Evolutionary conservation across 2,888 invertebrate species (phyloP), one percentile per base, ranked within the genome.

Genomic region (Eristalis pertinax): DNA sequence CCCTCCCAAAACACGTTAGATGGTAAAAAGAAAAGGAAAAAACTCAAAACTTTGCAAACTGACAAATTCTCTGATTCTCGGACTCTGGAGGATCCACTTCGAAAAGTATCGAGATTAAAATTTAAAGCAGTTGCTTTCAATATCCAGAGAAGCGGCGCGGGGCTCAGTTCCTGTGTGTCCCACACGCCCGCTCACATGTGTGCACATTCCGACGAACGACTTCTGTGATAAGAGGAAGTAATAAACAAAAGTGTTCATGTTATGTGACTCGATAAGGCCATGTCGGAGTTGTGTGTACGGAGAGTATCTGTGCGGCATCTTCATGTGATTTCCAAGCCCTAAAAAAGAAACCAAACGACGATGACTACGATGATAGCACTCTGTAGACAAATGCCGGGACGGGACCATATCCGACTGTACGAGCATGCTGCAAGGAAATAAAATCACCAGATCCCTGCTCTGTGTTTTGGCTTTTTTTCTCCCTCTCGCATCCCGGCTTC

Each of bases 191-290:
- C 19, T 2, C 35, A 26, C 38, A 58, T 24, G 26, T 58, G 4
- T 62, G 32, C 43, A 35, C 68, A 63, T 62, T 15, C 50, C 56
- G 58, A 24, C 69, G 29, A 64, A 69, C 69, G 4, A 56, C 35
- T 38, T 35, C 64, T 50, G 50, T 62, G 70, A 70, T 70, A 78
- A 78, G 63, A 76, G 63, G 32, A 72, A 72, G 70, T 78, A 63
- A 78, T 72, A 72, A 78, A 78, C 78, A 72, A 78, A 72, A 78
- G 69, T 78, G 70, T 70, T 78, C 64, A 78, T 72, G 64, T 78
- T 70, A 78, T 78, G 70, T 78, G 78, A 58, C 69, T 58, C 50
- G 78, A 78, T 78, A 78, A 78, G 78, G 32, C 56, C 24, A 29
- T 29, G 38, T 76, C 62, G 43, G 32, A 1, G 32, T 41, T 62